Evolutionary conservation across 2,113 vertebrate genomes (phyloP), one percentile per base, ranked within the genome.

Genomic region (Ancistrus triradiatus): DNA sequence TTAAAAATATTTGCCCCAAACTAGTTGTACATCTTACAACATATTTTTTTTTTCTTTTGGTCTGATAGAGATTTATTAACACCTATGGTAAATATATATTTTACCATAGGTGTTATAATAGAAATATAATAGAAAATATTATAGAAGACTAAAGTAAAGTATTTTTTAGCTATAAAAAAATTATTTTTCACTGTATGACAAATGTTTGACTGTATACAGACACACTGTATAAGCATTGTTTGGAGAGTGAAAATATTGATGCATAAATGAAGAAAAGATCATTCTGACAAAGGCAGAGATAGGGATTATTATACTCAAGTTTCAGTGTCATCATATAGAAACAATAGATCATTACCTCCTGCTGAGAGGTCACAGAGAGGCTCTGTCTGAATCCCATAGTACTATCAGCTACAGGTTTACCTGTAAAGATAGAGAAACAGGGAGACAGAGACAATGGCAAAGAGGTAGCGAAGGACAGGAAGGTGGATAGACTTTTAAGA

Each of bases 231-330:
- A 5, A 46, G 44, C 8, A n/a, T 22, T 25, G 55, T 65, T 58
- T 40, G 3, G 6, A 52, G 7, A 59, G 67, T 71, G n/a, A 57
- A n/a, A 50, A 60, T 68, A 55, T 65, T 63, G 19, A 72, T 58
- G 31, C 25, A 43, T 11, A 43, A 68, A 69, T 67, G 8, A 58
- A 24, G 18, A 48, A 7, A 49, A 63, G 40, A 65, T 42, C 49
- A 62, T 42, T 55, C 42, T 63, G 46, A 58, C 50, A 67, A 47
- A 38, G 35, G 11, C 7, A 38, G 35, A 5, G 11, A 13, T 2
- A 74, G 58, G 70, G 59, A 74, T 53, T 47, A 65, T 3, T 42
- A 60, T 71, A 76, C 56, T 84, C 69, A 66, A 47, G 64, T 85
- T 85, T 81, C 78, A 76, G 52, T 49, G 24, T 70, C 65, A 78